Percentiles rank a stretch among this genome's conserved stretches.
Conservation (phyloP, 2,113 vertebrate species). For the Charina bottae region DNA sequence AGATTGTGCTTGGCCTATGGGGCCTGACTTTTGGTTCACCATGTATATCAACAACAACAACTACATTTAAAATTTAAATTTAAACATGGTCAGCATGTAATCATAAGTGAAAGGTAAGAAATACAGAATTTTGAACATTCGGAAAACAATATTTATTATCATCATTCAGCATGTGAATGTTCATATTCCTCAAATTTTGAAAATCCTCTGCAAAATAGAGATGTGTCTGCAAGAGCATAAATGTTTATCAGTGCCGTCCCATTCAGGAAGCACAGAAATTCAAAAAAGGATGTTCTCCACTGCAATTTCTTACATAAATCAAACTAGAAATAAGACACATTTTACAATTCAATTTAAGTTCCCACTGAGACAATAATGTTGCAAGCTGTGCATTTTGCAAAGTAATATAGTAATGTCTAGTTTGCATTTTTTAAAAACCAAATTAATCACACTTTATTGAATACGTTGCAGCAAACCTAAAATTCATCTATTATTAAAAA, state of each 20-base stretch:
- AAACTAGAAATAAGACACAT: constrained; percentile 86
- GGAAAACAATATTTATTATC: neutral
- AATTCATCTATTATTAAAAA: constrained; percentile 90
- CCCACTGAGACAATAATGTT: constrained; percentile 89
- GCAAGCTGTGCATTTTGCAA: constrained; percentile 87
- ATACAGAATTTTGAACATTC: neutral
- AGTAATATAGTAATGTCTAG: constrained; percentile 88
- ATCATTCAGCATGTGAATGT: neutral
- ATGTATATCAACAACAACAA: too few relatives aligned
- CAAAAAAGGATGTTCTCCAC: constrained; percentile 80
- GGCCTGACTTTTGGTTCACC: neutral
- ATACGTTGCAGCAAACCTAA: constrained; percentile 81
- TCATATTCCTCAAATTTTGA: neutral
- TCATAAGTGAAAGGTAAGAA: neutral
- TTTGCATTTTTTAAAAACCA: constrained; percentile 89
- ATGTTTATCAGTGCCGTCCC: constrained; percentile 30
- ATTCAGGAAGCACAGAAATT: constrained; percentile 76
- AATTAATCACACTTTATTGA: constrained; percentile 90
- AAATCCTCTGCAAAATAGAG: neutral
- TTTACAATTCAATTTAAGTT: constrained; percentile 89
- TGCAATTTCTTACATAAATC: constrained; percentile 86
- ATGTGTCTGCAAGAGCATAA: constrained; percentile 42
- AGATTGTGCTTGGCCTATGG: neutral
- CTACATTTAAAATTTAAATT: neutral
- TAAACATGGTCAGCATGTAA: neutral